Conservation (phyloP, 2,888 invertebrate genomes). For the Drosophila crucigera region DNA sequence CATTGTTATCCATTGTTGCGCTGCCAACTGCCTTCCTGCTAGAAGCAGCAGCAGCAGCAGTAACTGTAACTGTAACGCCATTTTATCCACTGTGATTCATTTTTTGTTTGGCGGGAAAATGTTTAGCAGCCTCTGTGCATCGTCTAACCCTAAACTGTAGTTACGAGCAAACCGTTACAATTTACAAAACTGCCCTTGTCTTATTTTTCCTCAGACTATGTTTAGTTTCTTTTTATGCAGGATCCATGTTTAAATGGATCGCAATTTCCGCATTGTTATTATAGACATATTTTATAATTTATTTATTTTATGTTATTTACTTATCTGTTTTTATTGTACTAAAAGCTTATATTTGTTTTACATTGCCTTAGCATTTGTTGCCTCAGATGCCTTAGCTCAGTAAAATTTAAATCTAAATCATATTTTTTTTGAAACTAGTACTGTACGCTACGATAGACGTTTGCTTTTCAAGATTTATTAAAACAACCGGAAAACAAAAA, state of each 20-base stretch:
- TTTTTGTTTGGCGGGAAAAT: slow-evolving; percentile 69
- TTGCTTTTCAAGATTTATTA: background rate
- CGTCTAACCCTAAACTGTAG: slow-evolving; percentile 46
- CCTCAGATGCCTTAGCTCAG: background rate
- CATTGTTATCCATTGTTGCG: slow-evolving; percentile 73
- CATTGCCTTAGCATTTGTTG: background rate
- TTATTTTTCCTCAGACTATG: background rate
- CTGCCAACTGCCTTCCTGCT: slow-evolving; percentile 24
- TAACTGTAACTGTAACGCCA: slow-evolving; percentile 52
- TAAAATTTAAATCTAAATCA: background rate
- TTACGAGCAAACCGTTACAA: slow-evolving; percentile 28
- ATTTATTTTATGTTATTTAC: background rate
- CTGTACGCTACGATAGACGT: background rate
- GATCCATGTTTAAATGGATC: background rate
- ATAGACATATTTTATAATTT: background rate
- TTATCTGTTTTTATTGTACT: background rate
- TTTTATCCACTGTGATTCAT: slow-evolving; percentile 47
- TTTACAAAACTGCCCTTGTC: slow-evolving; percentile 14
- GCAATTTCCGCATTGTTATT: background rate
- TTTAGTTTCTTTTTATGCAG: background rate
- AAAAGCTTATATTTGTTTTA: background rate
- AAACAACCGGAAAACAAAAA: background rate
- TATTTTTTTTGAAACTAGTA: background rate
- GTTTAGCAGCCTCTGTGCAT: slow-evolving; percentile 26
- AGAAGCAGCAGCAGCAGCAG: slow-evolving; percentile 8